These are phyloP conservation scores for Cremastinae sp. DNA, from an alignment of 2,888 invertebrate species.

Conservation along the genomic window DNA sequence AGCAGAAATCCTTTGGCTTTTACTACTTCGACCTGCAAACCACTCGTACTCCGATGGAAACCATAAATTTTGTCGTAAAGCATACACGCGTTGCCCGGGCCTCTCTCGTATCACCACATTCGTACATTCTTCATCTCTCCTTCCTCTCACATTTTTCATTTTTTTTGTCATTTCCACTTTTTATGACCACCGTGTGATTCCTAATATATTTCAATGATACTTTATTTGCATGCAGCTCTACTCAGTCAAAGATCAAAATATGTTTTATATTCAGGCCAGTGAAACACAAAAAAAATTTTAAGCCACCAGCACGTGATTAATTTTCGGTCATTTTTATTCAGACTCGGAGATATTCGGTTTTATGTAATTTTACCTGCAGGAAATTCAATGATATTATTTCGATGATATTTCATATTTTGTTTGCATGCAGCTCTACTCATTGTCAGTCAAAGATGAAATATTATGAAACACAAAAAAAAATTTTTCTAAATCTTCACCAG, in stretches of 20 bases:
- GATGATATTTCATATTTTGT: too few species aligned
- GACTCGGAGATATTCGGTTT: too few species aligned
- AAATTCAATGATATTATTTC: too few species aligned
- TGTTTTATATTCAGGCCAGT: too few species aligned
- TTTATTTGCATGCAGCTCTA: constrained; percentile 6
- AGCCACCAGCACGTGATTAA: too few species aligned
- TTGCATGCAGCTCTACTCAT: too few species aligned
- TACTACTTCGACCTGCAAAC: constrained; percentile 45
- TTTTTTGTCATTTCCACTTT: neutral
- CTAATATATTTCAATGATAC: constrained; percentile 16
- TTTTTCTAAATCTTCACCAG: too few species aligned
- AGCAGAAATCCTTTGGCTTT: constrained; percentile 42
- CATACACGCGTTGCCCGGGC: constrained; percentile 22
- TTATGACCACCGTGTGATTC: neutral
- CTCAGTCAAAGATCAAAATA: neutral
- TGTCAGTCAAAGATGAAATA: too few species aligned
- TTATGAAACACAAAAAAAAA: too few species aligned
- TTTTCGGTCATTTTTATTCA: too few species aligned
- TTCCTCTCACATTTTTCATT: neutral
- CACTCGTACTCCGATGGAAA: constrained; percentile 5
- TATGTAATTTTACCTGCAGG: too few species aligned
- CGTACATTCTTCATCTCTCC: constrained; percentile 12
- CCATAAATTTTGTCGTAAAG: constrained; percentile 50
- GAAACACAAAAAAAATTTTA: too few species aligned
- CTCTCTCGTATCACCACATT: constrained; percentile 25